These are phyloP conservation scores for Cyclargus thomasi DNA, from an alignment of 1,140 invertebrate genomes.

Conservation along the genomic window DNA sequence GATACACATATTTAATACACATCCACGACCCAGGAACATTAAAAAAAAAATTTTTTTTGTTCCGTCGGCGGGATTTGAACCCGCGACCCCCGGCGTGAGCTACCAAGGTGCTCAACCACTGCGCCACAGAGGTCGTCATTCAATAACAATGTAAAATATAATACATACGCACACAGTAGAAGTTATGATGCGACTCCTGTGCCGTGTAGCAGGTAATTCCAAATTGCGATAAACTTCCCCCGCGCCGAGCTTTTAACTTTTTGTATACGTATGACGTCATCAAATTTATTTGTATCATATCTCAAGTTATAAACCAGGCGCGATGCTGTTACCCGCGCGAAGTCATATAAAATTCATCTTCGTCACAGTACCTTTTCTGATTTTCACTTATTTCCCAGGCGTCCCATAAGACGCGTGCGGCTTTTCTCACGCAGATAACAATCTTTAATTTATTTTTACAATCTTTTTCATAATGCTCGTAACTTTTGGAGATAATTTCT, in stretches of 20 bases:
- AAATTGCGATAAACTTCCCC: no score
- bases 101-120: no score
- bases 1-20: no score
- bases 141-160: no score
- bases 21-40: no score
- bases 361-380: constrained; percentile 15
- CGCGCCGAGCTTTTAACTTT: not conserved
- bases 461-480: constrained; percentile 7
- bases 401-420: not conserved
- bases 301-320: constrained; percentile 1
- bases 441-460: constrained; percentile 13
- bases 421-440: constrained; percentile 10
- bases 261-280: not conserved
- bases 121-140: no score
- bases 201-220: no score
- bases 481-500: not conserved
- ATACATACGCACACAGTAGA: no score
- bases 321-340: not conserved
- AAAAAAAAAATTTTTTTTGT: no score
- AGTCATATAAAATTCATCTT: constrained; percentile 16
- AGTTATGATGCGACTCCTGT: no score
- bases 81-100: no score
- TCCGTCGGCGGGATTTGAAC: no score
- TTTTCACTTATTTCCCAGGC: constrained; percentile 14
- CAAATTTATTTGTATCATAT: constrained; percentile 8